Evolutionary conservation across 2,797 vertebrate species (phyloP).

Genomic region (Pelochelys cantorii): DNA sequence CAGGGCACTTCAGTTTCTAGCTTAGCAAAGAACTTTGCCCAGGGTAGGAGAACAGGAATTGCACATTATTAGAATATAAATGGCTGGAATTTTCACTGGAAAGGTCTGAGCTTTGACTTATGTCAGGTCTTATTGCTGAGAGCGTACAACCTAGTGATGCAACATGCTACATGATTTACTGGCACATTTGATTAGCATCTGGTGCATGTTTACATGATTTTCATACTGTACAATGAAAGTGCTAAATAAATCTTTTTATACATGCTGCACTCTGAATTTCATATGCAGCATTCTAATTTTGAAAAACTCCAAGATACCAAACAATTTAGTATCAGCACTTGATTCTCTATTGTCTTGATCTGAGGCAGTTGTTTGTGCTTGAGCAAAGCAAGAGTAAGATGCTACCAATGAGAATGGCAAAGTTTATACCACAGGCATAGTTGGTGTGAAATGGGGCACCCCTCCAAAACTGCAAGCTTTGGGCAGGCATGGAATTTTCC

Average conservation of each 20-base stretch:
- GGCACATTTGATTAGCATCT: neutral
- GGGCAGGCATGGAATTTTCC: too few relatives aligned
- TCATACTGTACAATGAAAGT: conserved; percentile 27
- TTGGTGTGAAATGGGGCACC: too few relatives aligned
- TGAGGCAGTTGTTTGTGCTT: neutral
- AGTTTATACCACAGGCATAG: neutral
- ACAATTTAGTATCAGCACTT: neutral
- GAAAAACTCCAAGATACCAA: neutral
- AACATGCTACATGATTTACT: neutral
- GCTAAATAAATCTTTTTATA: conserved; percentile 24
- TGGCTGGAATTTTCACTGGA: neutral
- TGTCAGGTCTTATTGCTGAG: neutral
- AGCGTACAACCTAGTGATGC: neutral
- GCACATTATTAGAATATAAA: neutral
- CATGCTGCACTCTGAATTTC: neutral
- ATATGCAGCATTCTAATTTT: neutral
- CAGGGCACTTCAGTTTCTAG: conserved; percentile 3
- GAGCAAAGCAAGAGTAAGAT: neutral
- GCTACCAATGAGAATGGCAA: neutral
- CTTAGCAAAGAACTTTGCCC: conserved; percentile 3
- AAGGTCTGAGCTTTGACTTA: neutral
- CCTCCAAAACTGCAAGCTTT: too few relatives aligned
- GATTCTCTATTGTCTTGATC: neutral
- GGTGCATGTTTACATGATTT: conserved; percentile 35
- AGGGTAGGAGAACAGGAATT: neutral